Conservation (phyloP, 2,797 vertebrate genomes). For the Phoeniculus purpureus region DNA sequence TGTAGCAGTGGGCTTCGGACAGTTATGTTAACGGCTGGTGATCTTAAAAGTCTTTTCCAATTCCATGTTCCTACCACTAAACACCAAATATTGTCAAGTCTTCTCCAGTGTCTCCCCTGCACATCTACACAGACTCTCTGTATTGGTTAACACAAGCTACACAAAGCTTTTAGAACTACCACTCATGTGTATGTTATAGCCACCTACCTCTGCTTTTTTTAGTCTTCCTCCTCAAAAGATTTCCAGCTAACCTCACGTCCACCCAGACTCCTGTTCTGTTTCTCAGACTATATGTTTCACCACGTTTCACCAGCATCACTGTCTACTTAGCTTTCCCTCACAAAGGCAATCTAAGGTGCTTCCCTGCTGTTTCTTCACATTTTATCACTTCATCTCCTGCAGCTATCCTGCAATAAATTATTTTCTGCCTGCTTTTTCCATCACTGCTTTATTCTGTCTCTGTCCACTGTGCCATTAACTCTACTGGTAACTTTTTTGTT, state of each 20-base stretch:
- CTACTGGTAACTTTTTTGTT: neutral
- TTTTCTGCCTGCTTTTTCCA: constrained; percentile 25
- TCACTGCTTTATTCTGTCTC: neutral
- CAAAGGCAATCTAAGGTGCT: neutral
- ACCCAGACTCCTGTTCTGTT: neutral
- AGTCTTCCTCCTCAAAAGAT: neutral
- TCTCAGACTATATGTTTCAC: neutral
- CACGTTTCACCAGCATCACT: neutral
- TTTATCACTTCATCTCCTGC: neutral
- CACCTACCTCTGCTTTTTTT: neutral
- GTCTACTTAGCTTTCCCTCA: neutral
- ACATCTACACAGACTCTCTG: neutral
- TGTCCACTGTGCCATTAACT: neutral
- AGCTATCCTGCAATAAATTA: constrained; percentile 8
- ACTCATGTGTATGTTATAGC: neutral
- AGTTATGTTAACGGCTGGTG: no score
- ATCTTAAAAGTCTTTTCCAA: no score
- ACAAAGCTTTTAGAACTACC: neutral
- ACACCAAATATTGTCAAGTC: neutral
- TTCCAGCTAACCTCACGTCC: neutral
- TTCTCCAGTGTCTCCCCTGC: neutral
- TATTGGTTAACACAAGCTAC: neutral
- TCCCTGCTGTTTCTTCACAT: neutral
- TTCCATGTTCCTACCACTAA: neutral
- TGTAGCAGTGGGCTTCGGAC: no score